A percentile compares a stretch with the other conserved stretches of the same genome.
Evolutionary conservation across 2,888 invertebrate genomes (phyloP).

Genomic region (Folsomia candida): DNA sequence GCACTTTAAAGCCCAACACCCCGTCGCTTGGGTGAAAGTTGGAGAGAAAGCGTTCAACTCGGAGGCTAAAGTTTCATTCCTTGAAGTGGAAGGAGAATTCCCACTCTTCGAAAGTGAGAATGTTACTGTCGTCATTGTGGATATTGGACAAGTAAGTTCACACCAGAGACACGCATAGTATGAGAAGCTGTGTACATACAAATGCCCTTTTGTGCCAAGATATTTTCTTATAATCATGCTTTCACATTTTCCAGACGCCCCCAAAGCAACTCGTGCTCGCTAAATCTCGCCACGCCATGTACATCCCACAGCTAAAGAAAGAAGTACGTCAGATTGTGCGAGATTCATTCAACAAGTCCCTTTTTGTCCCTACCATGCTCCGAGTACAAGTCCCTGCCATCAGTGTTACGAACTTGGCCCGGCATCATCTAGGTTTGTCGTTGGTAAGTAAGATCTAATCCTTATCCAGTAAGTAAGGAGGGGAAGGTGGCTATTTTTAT

Average conservation of each 20-base stretch:
- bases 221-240: neutral
- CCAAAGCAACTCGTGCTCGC: constrained; percentile 30
- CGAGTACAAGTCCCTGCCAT: constrained; percentile 33
- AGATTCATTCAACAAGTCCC: too few species aligned
- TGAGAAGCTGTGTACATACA: neutral
- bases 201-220: too few species aligned
- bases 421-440: constrained; percentile 26
- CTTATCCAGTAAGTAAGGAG: too few species aligned
- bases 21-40: constrained; percentile 27
- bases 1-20: constrained; percentile 21
- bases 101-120: constrained; percentile 23
- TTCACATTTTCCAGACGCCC: constrained; percentile 17
- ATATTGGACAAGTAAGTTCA: constrained; percentile 17
- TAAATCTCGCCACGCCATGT: too few species aligned
- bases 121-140: constrained; percentile 29
- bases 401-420: constrained; percentile 35
- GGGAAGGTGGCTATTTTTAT: too few species aligned
- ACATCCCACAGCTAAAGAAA: too few species aligned
- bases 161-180: constrained; percentile 13
- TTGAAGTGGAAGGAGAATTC: constrained; percentile 27
- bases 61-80: constrained; percentile 27
- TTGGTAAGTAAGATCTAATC: too few species aligned
- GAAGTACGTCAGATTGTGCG: too few species aligned
- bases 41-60: constrained; percentile 31
- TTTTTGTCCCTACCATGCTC: too few species aligned